Base-by-base conservation (phyloP, 2,888 invertebrate genomes). In the Frankliniella fusca region DNA sequence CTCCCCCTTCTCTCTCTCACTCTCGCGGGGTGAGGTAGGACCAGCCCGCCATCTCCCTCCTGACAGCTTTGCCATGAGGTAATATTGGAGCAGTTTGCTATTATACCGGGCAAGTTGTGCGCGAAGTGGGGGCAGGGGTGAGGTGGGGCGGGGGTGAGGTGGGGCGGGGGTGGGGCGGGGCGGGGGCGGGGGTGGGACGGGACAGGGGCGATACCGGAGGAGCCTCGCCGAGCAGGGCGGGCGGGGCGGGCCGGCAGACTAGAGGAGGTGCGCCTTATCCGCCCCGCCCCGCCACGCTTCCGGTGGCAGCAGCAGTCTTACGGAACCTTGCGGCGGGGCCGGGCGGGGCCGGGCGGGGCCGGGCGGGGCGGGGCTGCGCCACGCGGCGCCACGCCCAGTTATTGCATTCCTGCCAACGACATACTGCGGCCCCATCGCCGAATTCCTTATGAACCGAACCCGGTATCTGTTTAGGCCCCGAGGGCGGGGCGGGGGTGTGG, bases 11-110 rank as follows among this genome's bases (percentile, higher is more conserved):
- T 0, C 54, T n/a, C 61, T 61, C 61, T 18, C 61, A 18, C 15
- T 18, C 61, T 3, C 61, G 7, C 61, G 15, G 61, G 12, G 61
- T 0, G 61, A n/a, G n/a, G 61, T 7, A n/a, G 61, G 61, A 0
- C 20, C 20, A 11, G 61, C 15, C 61, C 61, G 15, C 18, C 7
- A n/a, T 38, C 61, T 18, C 8, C 61, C 61, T 18, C 61, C 61
- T 61, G 61, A 61, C 61, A 61, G 61, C 61, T 61, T 61, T 61
- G 61, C 61, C 20, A 15, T 61, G 61, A 61, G 61, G 61, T 61
- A 61, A 61, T 61, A 61, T 61, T n/a, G 61, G 61, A 61, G 61
- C 61, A 61, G 61, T 61, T 61, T 61, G 61, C 61, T 61, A 61
- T 61, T 61, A 61, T 61, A 61, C 61, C 61, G 18, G 54, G 15